A percentile compares a stretch with the other conserved stretches of the same genome.
These are phyloP conservation scores for Candidula unifasciata DNA, from an alignment of 2,888 invertebrate genomes.

Conservation along the genomic window DNA sequence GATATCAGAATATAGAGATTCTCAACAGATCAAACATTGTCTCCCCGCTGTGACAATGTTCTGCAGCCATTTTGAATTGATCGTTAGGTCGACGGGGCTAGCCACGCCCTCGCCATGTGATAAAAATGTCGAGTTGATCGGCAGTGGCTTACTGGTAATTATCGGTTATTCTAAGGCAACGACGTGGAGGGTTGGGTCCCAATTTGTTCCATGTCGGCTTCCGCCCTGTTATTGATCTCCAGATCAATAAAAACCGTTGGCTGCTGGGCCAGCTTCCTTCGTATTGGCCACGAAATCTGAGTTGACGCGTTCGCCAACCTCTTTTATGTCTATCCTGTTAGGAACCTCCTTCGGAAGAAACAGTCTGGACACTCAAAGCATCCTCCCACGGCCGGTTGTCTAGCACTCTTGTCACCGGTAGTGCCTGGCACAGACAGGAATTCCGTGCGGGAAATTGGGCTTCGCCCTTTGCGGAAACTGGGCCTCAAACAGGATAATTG, in stretches of 20 bases:
- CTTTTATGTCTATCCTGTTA: background rate
- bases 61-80: conserved; percentile 14
- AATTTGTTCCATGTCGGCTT: conserved; percentile 39
- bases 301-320: background rate
- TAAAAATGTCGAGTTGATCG: background rate
- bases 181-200: conserved; percentile 1
- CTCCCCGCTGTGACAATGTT: conserved; percentile 7
- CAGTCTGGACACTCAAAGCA: conserved; percentile 7
- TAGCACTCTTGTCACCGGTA: conserved; percentile 51
- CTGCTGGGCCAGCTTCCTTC: background rate
- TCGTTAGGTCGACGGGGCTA: conserved; percentile 1
- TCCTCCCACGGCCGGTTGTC: conserved; percentile 30
- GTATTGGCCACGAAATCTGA: conserved; percentile 9
- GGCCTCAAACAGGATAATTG: conserved; percentile 52
- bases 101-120: conserved; percentile 11
- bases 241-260: conserved; percentile 29
- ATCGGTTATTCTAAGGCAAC: conserved; percentile 4
- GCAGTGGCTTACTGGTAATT: background rate
- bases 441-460: conserved; percentile 51
- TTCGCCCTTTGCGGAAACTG: conserved; percentile 46
- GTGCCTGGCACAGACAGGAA: conserved; percentile 49
- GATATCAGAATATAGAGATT: background rate
- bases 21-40: background rate
- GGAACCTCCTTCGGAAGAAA: conserved; percentile 12
- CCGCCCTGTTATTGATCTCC: conserved; percentile 39